phyloP scores from a whole-genome alignment of 2,797 vertebrate species.

The Cryptoblepharus egeriae region DNA sequence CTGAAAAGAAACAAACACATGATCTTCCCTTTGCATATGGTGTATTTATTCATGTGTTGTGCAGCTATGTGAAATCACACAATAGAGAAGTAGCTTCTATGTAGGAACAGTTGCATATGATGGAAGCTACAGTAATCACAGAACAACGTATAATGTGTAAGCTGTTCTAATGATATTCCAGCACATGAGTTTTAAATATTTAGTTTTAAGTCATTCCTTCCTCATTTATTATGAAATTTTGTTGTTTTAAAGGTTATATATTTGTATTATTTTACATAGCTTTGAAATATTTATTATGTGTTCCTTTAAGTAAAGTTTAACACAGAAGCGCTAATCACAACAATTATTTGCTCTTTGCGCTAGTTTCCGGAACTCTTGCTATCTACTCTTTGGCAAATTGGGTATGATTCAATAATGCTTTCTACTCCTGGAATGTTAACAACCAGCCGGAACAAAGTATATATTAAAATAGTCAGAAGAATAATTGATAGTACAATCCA shows the following conservation, averaged over 20 bases:
- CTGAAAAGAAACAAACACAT: background rate
- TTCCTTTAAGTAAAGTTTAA: background rate
- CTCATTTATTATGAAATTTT: background rate
- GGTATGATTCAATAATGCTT: background rate
- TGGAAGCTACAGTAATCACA: background rate
- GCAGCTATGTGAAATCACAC: background rate
- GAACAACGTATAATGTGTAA: no score
- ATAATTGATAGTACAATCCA: background rate
- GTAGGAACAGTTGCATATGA: background rate
- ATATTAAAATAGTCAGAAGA: background rate
- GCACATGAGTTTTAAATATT: background rate
- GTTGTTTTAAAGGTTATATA: background rate
- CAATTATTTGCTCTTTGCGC: background rate
- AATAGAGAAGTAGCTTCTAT: background rate
- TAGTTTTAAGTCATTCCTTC: background rate
- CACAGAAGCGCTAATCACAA: background rate
- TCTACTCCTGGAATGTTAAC: background rate
- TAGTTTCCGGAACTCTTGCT: background rate
- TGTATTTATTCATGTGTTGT: background rate
- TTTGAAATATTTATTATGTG: background rate
- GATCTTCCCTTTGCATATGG: background rate
- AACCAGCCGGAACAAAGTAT: background rate
- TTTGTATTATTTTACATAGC: background rate
- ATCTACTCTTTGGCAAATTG: background rate
- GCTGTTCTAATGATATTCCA: background rate